Conservation (phyloP, 1,140 invertebrate genomes). For the Brachionus rubens region DNA sequence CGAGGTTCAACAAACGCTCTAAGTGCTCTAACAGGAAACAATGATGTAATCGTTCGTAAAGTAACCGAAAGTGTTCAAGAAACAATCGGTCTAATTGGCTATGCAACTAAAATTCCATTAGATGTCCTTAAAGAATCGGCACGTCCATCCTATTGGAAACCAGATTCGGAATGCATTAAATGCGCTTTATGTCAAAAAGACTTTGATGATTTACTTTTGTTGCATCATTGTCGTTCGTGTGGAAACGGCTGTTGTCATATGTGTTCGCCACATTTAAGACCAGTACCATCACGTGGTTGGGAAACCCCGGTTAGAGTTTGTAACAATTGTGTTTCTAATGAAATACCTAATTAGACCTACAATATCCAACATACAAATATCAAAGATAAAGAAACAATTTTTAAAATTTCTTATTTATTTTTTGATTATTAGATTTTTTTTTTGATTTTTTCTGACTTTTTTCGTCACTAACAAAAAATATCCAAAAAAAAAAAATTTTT, state of each 20-base stretch:
- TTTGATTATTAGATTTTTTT: no score
- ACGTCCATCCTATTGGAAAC: conserved; percentile 76
- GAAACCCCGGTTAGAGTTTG: conserved; percentile 62
- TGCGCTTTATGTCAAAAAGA: conserved; percentile 68
- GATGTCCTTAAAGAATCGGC: conserved; percentile 74
- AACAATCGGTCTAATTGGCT: conserved; percentile 59
- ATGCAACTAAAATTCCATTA: conserved; percentile 62
- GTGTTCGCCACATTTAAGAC: conserved; percentile 57
- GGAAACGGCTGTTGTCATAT: conserved; percentile 62
- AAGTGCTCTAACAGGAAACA: conserved; percentile 19
- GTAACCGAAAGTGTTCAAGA: conserved; percentile 59
- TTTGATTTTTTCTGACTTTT: no score
- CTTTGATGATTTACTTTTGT: conserved; percentile 63
- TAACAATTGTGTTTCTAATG: conserved; percentile 53
- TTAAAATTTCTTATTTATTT: background rate
- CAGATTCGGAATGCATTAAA: conserved; percentile 68
- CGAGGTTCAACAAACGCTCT: background rate
- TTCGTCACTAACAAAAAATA: no score
- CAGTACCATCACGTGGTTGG: conserved; percentile 61
- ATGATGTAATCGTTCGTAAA: conserved; percentile 56
- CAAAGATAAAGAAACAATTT: background rate
- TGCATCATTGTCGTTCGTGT: conserved; percentile 73
- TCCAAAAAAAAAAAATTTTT: no score
- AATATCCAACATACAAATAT: background rate
- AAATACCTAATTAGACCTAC: background rate